These are phyloP conservation scores for Anabacerthia variegaticeps DNA, from an alignment of 2,797 vertebrate genomes.

Conservation along the genomic window DNA sequence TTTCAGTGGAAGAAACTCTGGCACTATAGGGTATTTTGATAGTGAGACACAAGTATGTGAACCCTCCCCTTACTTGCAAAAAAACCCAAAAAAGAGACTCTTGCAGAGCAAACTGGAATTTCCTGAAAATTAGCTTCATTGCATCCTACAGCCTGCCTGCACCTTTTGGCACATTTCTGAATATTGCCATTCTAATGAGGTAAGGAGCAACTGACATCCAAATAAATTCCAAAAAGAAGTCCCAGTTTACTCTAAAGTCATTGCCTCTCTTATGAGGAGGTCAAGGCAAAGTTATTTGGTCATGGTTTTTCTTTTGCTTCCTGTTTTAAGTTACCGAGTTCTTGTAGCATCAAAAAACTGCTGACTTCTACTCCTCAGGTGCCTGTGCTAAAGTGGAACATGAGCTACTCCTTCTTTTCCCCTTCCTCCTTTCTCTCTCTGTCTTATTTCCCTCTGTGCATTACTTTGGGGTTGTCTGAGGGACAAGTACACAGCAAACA, in stretches of 20 bases:
- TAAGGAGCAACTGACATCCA: background rate
- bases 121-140: background rate
- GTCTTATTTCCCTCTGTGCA: background rate
- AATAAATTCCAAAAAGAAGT: conserved; percentile 39
- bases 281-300: conserved; percentile 56
- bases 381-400: conserved; percentile 21
- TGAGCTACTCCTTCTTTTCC: background rate
- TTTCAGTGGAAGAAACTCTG: background rate
- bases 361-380: conserved; percentile 26
- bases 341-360: background rate
- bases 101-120: background rate
- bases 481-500: background rate
- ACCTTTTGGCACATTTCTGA: conserved; percentile 1
- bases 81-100: background rate
- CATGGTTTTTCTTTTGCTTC: conserved; percentile 15
- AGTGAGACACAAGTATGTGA: background rate
- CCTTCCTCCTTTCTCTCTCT: background rate
- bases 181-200: conserved; percentile 11
- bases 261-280: conserved; percentile 15
- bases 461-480: background rate
- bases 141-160: background rate
- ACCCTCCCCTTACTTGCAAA: background rate
- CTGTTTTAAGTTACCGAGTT: conserved; percentile 56
- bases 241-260: conserved; percentile 36
- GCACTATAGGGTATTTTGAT: background rate